A percentile compares a stretch with the other conserved stretches of the same genome.
These are phyloP conservation scores for Pyrgilauda ruficollis DNA, from an alignment of 2,113 vertebrate species.

Conservation along the genomic window DNA sequence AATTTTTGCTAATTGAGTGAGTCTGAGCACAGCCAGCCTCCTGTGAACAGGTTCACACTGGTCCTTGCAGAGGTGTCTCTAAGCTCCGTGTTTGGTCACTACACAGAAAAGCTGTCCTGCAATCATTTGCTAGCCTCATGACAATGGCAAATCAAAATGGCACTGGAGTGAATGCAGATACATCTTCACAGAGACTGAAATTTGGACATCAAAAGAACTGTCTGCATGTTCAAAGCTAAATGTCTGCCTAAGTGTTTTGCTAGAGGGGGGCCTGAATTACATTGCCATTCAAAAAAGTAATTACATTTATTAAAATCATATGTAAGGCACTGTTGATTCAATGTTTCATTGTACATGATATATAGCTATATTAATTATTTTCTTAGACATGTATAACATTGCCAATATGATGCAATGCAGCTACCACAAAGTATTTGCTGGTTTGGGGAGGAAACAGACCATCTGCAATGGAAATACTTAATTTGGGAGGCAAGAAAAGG, in stretches of 20 bases:
- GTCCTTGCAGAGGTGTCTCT: background rate
- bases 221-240: slow-evolving; percentile 12
- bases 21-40: background rate
- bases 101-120: background rate
- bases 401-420: slow-evolving; percentile 24
- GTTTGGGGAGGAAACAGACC: background rate
- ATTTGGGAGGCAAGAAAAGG: background rate
- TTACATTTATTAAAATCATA: slow-evolving; percentile 54
- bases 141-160: background rate
- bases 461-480: slow-evolving; percentile 15
- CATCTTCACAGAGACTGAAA: background rate
- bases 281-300: slow-evolving; percentile 24
- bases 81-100: background rate
- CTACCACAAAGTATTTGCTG: slow-evolving; percentile 13
- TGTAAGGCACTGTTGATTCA: slow-evolving; percentile 27
- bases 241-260: slow-evolving; percentile 11
- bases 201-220: slow-evolving; percentile 18
- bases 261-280: slow-evolving; percentile 2
- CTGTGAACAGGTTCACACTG: background rate
- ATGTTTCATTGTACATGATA: slow-evolving; percentile 17
- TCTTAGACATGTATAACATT: background rate
- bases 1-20: background rate
- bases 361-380: slow-evolving; percentile 35
- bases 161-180: background rate
- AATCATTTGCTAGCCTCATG: background rate